These are phyloP conservation scores for Sclerurus mexicanus DNA, from an alignment of 2,113 vertebrate genomes.

Conservation along the genomic window DNA sequence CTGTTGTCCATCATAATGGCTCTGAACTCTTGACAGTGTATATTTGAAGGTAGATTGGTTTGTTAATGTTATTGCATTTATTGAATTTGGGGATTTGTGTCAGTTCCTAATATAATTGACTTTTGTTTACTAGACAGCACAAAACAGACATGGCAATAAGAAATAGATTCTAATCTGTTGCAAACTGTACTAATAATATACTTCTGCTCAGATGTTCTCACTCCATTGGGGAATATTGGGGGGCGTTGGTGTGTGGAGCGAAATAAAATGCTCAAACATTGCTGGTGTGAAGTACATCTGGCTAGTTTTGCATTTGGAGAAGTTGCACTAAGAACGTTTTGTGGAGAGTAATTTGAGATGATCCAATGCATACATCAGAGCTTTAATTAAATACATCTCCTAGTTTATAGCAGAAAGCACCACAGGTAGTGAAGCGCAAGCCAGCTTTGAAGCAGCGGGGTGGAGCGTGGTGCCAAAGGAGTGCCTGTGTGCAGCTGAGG, in stretches of 20 bases:
- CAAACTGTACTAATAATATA: neutral
- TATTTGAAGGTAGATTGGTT: conserved; percentile 28
- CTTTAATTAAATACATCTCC: neutral
- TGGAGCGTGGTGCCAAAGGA: neutral
- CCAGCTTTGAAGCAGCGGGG: neutral
- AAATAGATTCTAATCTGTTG: neutral
- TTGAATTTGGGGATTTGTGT: conserved; percentile 1
- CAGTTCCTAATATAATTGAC: conserved; percentile 30
- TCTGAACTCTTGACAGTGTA: conserved; percentile 44
- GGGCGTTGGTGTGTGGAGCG: neutral
- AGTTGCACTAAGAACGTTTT: neutral
- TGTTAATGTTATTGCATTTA: conserved; percentile 29
- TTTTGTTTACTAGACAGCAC: conserved; percentile 3
- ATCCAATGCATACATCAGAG: neutral
- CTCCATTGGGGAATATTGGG: neutral
- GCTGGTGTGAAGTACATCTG: neutral
- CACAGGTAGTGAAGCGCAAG: neutral
- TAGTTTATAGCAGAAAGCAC: neutral
- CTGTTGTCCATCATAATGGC: conserved; percentile 16
- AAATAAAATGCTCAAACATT: neutral
- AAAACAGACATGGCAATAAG: neutral
- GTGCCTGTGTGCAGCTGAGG: neutral
- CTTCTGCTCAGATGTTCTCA: neutral
- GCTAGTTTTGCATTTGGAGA: neutral
- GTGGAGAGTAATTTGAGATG: neutral